phyloP scores from a whole-genome alignment of 1,140 invertebrate genomes.

The Idris sp. region DNA sequence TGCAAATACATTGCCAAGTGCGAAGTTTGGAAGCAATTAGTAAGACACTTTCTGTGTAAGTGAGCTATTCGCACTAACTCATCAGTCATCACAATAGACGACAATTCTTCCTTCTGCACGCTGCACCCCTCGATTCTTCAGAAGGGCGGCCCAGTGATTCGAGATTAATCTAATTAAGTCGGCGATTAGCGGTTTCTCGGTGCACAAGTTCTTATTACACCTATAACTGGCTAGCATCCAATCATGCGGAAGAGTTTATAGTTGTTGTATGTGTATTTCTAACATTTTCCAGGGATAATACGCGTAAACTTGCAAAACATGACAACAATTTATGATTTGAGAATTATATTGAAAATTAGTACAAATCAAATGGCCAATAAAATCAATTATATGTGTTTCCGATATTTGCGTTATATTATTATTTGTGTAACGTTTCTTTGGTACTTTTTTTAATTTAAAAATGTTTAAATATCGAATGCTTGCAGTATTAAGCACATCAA shows the following conservation, averaged over 20 bases:
- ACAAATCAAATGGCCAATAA: neutral
- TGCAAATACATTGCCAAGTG: conserved; percentile 42
- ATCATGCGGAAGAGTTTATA: conserved; percentile 52
- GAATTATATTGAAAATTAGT: conserved; percentile 14
- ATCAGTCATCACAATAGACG: conserved; percentile 51
- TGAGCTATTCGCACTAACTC: conserved; percentile 33
- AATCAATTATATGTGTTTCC: too few species aligned
- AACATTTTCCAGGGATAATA: conserved; percentile 21
- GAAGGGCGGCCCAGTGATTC: conserved; percentile 43
- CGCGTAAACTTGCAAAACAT: conserved; percentile 31
- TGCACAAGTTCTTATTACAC: conserved; percentile 58
- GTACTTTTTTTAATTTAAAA: too few species aligned
- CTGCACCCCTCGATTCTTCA: neutral
- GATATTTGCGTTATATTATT: too few species aligned
- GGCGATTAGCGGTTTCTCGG: conserved; percentile 64
- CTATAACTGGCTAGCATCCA: conserved; percentile 58
- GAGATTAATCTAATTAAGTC: conserved; percentile 68
- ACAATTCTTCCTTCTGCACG: conserved; percentile 38
- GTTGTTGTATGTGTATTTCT: conserved; percentile 38
- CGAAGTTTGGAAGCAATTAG: conserved; percentile 52
- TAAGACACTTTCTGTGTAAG: conserved; percentile 37
- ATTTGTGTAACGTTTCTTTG: too few species aligned
- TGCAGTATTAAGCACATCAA: too few species aligned
- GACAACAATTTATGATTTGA: conserved; percentile 17
- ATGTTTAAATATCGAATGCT: too few species aligned